Evolutionary conservation across 35 echinoderm and acorn worm species (phyloP).

Genomic region (Eucidaris tribuloides): DNA sequence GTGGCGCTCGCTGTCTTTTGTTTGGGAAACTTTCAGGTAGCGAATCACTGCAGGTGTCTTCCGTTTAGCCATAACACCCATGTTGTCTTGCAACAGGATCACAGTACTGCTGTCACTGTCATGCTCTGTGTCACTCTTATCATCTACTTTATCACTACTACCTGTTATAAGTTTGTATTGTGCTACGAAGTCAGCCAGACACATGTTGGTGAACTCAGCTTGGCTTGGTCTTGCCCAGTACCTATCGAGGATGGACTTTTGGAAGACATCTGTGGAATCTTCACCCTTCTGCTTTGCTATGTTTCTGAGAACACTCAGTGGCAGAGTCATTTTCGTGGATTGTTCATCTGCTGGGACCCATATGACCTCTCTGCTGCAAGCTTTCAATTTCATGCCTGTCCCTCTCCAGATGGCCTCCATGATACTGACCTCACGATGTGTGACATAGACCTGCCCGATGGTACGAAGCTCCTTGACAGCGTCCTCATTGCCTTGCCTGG

Average conservation of each 20-base stretch:
- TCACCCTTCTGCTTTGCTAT: conserved; percentile 20
- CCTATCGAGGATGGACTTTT: neutral
- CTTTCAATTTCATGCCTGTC: conserved; percentile 35
- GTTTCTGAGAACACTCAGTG: neutral
- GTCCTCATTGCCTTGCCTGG: conserved; percentile 35
- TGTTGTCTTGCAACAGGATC: conserved; percentile 8
- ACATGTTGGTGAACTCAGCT: conserved; percentile 5
- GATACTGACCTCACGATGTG: conserved; percentile 42
- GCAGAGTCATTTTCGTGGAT: neutral
- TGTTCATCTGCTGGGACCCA: conserved; percentile 37
- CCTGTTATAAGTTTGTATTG: neutral
- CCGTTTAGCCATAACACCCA: neutral
- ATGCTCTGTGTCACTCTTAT: conserved; percentile 13
- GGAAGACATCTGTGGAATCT: conserved; percentile 5
- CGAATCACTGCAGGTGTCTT: conserved; percentile 5
- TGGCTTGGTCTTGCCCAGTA: neutral
- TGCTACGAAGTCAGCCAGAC: neutral
- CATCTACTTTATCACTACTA: neutral
- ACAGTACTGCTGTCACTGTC: neutral
- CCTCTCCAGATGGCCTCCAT: conserved; percentile 42
- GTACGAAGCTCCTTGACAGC: conserved; percentile 3
- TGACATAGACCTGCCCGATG: conserved; percentile 24
- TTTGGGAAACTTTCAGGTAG: conserved; percentile 19
- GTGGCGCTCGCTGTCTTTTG: neutral
- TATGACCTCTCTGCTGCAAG: conserved; percentile 10